Evolutionary conservation across 2,888 invertebrate genomes (phyloP), one percentile per base, ranked within the genome.

Genomic region (Eulithis testata): DNA sequence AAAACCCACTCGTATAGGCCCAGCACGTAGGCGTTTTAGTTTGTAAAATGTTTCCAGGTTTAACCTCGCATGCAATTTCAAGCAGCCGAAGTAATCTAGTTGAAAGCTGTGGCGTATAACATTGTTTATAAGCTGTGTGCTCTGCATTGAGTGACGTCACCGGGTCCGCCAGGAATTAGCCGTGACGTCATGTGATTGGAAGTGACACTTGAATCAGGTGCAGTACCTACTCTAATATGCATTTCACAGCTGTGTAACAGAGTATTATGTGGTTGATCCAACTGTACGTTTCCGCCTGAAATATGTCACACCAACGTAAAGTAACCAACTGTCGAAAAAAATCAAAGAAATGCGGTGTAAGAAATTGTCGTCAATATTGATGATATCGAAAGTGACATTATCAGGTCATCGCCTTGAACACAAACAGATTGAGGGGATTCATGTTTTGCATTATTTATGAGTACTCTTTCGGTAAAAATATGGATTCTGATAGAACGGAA

Each of bases 81-180:
- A 63, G 52, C 52, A 67, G n/a, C 54, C 61, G 31, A 66, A 60
- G 66, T 56, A 66, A 65, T 66, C 66, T 64, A 56, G 52, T 53
- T 56, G 58, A 60, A 63, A 62, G 64, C 55, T 36, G 60, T 63
- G 44, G 55, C 55, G 62, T 56, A 45, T 36, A 73, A 77, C 71
- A 73, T 76, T 76, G 77, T 77, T 78, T 74, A 66, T 70, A 70
- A 73, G 66, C 60, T 65, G 60, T 55, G 50, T 47, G n/a, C 63
- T 50, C 55, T 51, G 44, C 40, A 47, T 27, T 27, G 40, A 53
- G 53, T 65, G 49, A 61, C 65, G 58, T 56, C 60, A 52, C 14
- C 3, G 36, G 54, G 43, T 12, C 55, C 50, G 49, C 45, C 31
- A 31, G 44, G 40, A 49, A 45, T 65, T 63, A 56, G 37, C 14